phyloP scores from a whole-genome alignment of 2,888 invertebrate species.

The Sceliomorpha sp. region DNA sequence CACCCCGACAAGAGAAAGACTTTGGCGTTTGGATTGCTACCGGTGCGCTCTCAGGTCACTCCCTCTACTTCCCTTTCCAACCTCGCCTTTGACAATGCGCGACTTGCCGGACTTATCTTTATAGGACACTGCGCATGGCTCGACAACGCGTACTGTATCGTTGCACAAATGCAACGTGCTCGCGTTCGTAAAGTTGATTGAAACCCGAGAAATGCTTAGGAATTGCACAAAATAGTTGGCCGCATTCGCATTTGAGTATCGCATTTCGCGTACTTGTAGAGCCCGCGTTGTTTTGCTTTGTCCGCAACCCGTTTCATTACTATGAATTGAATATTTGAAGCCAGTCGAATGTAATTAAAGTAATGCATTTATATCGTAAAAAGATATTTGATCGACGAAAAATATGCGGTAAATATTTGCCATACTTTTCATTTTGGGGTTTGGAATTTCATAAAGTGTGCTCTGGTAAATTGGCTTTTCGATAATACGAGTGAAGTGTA shows the following conservation, averaged over 20 bases:
- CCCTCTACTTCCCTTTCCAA: constrained; percentile 34
- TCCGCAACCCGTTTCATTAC: too few species aligned
- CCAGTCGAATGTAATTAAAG: too few species aligned
- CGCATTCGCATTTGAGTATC: background rate
- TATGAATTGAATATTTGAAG: too few species aligned
- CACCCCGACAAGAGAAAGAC: constrained; percentile 28
- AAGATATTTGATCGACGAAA: too few species aligned
- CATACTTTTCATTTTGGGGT: too few species aligned
- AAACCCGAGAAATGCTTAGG: constrained; percentile 26
- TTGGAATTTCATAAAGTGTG: too few species aligned
- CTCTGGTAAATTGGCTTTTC: too few species aligned
- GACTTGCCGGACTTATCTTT: constrained; percentile 32
- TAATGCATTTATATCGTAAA: too few species aligned
- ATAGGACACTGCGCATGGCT: constrained; percentile 42
- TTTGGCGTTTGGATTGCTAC: constrained; percentile 34
- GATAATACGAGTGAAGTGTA: too few species aligned
- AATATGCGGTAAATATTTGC: too few species aligned
- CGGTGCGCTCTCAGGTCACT: constrained; percentile 38
- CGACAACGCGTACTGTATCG: constrained; percentile 40
- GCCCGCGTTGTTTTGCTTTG: constrained; percentile 9
- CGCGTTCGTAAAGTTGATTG: constrained; percentile 24
- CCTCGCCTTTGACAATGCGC: constrained; percentile 23
- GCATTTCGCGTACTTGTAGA: too few species aligned
- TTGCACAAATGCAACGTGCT: constrained; percentile 44
- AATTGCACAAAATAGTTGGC: background rate